A percentile compares a stretch with the other conserved stretches of the same genome.
These are phyloP conservation scores for Hemithea aestivaria DNA, from an alignment of 2,888 invertebrate species.

Conservation along the genomic window DNA sequence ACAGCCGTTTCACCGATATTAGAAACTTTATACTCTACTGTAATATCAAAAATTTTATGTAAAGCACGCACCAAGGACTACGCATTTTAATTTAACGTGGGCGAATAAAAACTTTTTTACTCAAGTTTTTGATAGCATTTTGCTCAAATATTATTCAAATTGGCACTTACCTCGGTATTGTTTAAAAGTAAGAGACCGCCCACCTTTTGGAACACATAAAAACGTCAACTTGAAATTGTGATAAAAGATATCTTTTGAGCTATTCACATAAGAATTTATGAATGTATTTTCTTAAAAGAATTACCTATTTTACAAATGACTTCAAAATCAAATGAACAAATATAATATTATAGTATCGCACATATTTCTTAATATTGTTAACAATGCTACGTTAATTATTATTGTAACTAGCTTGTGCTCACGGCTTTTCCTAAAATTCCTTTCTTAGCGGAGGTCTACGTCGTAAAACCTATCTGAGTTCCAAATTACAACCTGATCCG, in stretches of 20 bases:
- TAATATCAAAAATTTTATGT: conserved; percentile 12
- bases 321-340: no score
- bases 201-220: conserved; percentile 13
- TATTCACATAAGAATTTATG: no score
- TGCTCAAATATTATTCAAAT: conserved; percentile 16
- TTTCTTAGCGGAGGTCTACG: no score
- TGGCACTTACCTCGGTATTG: conserved; percentile 19
- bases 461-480: no score
- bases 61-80: conserved; percentile 10
- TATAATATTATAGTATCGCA: no score
- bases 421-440: no score
- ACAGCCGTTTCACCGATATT: background rate
- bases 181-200: conserved; percentile 11
- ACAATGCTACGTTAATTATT: no score
- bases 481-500: no score
- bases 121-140: conserved; percentile 22
- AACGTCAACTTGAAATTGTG: conserved; percentile 9
- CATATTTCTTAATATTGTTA: no score
- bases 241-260: conserved; percentile 5
- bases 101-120: conserved; percentile 24
- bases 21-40: conserved; percentile 1
- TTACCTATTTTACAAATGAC: no score
- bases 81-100: conserved; percentile 21
- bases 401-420: no score
- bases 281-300: no score